Evolutionary conservation across 1,140 invertebrate genomes (phyloP).

Genomic region (Zaprionus ghesquierei): DNA sequence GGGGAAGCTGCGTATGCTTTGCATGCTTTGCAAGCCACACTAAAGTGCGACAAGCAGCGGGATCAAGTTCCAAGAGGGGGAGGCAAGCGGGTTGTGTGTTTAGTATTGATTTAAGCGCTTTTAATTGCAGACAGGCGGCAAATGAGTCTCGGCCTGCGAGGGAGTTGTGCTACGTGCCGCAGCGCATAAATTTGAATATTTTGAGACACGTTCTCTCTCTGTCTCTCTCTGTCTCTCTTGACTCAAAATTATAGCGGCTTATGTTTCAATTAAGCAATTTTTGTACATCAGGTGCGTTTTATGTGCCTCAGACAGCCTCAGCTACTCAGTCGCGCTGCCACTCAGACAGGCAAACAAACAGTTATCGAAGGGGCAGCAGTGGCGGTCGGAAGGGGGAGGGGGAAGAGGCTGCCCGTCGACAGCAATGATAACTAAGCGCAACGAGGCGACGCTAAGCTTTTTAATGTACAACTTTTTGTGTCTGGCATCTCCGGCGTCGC

Average conservation of each 20-base stretch:
- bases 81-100: neutral
- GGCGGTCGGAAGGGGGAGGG: neutral
- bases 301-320: constrained; percentile 34
- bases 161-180: constrained; percentile 50
- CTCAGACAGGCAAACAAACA: constrained; percentile 19
- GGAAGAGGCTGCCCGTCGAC: constrained; percentile 10
- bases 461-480: constrained; percentile 59
- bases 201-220: constrained; percentile 37
- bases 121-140: constrained; percentile 59
- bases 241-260: constrained; percentile 68
- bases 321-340: constrained; percentile 44
- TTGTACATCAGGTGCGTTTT: constrained; percentile 77
- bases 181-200: constrained; percentile 71
- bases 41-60: neutral
- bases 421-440: constrained; percentile 53
- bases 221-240: constrained; percentile 26
- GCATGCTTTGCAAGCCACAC: constrained; percentile 50
- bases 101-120: constrained; percentile 67
- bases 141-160: constrained; percentile 11
- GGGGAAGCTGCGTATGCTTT: constrained; percentile 34
- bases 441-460: constrained; percentile 51
- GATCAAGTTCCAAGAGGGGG: neutral
- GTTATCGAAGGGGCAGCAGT: neutral
- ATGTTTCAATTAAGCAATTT: constrained; percentile 80
- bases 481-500: neutral